Evolutionary conservation across 2,888 invertebrate species (phyloP), one percentile per base, ranked within the genome.

Genomic region (Sarcophaga subvicina): DNA sequence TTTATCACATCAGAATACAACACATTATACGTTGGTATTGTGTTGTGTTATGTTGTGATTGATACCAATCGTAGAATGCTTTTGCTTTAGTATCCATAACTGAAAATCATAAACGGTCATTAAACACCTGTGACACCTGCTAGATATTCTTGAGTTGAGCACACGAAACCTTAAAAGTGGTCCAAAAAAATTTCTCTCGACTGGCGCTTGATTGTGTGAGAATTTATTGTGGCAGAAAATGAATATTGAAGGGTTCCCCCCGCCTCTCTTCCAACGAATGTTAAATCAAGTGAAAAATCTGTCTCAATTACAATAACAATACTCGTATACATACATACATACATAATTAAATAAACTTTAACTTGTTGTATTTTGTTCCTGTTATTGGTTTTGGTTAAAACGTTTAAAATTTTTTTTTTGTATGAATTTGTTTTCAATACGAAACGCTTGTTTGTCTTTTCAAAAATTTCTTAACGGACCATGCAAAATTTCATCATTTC

Each of bases 121-220:
- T 77, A 76, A 71, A 49, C 78, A 81, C 70, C 84, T 80, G 84
- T 72, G 79, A 79, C 84, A 87, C 87, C 87, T 84, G 87, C 79
- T 49, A 17, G 4, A 4, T 60, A 47, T 73, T 69, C 12, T 47
- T 63, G 5, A 49, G 66, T 60, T 37, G 4, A 84, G 80, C 81
- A 82, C 81, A 87, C 84, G 84, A 87, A 87, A 76, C 87, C 81
- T 67, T 87, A 82, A 70, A 84, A 83, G 70, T 60, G 17, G 5
- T 17, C 54, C 37, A 54, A 54, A 54, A 17, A 54, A 54, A 67
- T 47, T 47, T 67, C n/a, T 2, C 25, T 66, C 66, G 27, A 37
- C 25, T 27, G 10, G 62, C 22, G 10, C 62, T 54, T 17, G 17
- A 14, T 54, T 67, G 54, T 84, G 75, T 80, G 80, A 80, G 84